A percentile compares a stretch with the other conserved stretches of the same genome.
These are phyloP conservation scores for Aphis craccivora DNA, from an alignment of 1,140 invertebrate genomes.

Conservation along the genomic window DNA sequence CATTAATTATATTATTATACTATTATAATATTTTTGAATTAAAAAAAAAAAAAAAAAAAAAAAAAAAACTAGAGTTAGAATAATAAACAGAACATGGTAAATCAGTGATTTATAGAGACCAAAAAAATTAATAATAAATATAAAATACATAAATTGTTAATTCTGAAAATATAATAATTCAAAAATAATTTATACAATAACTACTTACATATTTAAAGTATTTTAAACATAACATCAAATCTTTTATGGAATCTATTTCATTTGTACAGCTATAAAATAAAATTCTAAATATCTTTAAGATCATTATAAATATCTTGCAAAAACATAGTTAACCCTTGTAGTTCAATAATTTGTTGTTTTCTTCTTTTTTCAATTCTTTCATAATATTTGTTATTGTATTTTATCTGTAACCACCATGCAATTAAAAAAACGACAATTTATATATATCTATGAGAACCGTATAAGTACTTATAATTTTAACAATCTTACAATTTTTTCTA, in stretches of 20 bases:
- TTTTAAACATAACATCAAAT: no score
- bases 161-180: not conserved
- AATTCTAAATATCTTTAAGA: not conserved
- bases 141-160: no score
- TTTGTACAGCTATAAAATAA: not conserved
- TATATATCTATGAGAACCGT: not conserved
- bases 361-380: not conserved
- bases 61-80: no score
- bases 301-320: constrained; percentile 25
- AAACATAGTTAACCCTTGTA: constrained; percentile 15
- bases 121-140: no score
- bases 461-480: not conserved
- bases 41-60: not conserved
- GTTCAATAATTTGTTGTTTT: constrained; percentile 17
- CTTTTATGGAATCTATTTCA: not conserved
- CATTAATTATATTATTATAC: no score
- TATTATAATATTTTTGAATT: not conserved
- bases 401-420: not conserved
- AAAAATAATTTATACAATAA: not conserved
- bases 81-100: not conserved
- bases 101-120: no score
- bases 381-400: constrained; percentile 24
- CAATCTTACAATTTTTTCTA: constrained; percentile 31
- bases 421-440: not conserved
- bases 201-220: not conserved